Base-by-base conservation (phyloP, 1,140 invertebrate genomes). In the Heliothis subflexa region DNA sequence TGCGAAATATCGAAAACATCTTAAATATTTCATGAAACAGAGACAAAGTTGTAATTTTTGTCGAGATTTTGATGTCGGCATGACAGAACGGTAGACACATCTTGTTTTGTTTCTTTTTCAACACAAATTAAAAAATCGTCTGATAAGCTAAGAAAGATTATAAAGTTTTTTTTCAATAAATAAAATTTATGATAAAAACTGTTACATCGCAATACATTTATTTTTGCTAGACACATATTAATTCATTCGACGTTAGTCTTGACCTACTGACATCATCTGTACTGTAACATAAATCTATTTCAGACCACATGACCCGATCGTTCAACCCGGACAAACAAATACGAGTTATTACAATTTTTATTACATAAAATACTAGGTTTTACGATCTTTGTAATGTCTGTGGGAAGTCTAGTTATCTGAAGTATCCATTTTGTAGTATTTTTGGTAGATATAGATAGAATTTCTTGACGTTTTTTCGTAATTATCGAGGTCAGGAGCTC, bases 301-400 rank as follows among this genome's bases (percentile, higher is more conserved):
- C 40, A 64, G 61, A 47, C 9, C 10, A 18, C 7, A 1, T 45
- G 61, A 64, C 61, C 33, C 61, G 61, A 45, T 33, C 61, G 16
- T 64, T 64, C 61, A 64, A 64, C 61, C 61, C 40, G 40, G 61
- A 64, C 61, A 45, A 16, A 47, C 18, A 64, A 40, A 33, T 64
- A 64, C 33, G 2, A 13, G 10, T 13, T 16, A 45, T 64, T 18
- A 64, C 33, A n/a, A 47, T 64, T 64, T 25, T 64, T 64, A 64
- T 64, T 64, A 16, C 61, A 64, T 45, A 33, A 3, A 9, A 64
- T n/a, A 45, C 45, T 47, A 64, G 45, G 61, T 47, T 16, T n/a
- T 18, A 64, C 40, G n/a, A 57, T 12, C 55, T 1, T 13, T 25
- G n/a, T 25, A 1, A 12, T 57, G 11, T 57, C 18, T 11, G 2